phyloP scores from a whole-genome alignment of 2,797 vertebrate genomes.

The Phrynocephalus guinanensis region DNA sequence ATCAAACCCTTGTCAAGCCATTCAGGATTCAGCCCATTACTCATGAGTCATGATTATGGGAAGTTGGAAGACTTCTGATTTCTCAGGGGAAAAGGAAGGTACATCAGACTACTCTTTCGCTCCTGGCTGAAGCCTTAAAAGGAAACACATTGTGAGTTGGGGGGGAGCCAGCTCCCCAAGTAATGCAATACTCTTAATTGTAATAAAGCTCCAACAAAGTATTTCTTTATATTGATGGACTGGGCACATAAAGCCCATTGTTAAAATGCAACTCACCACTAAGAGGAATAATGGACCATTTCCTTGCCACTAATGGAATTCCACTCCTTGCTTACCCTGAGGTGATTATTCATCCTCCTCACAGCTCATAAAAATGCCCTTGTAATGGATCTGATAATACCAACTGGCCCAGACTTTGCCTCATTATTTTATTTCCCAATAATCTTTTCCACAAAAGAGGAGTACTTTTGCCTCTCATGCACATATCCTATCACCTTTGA shows the following conservation, averaged over 20 bases:
- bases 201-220: constrained; percentile 30
- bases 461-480: background rate
- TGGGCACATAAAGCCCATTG: constrained; percentile 32
- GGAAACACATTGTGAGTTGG: background rate
- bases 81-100: constrained; percentile 54
- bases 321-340: background rate
- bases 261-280: constrained; percentile 17
- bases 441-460: background rate
- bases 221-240: constrained; percentile 33
- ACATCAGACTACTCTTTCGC: constrained; percentile 47
- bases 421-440: background rate
- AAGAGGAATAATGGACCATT: constrained; percentile 34
- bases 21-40: background rate
- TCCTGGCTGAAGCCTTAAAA: constrained; percentile 56
- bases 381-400: constrained; percentile 36
- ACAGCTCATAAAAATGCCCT: constrained; percentile 27
- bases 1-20: accelerated
- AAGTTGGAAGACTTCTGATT: background rate
- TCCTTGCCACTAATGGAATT: constrained; percentile 44
- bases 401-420: constrained; percentile 5
- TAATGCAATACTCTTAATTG: accelerated
- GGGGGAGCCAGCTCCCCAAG: constrained; percentile 32
- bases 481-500: background rate
- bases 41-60: background rate
- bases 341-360: constrained; percentile 34